A percentile compares a stretch with the other conserved stretches of the same genome.
Conservation (phyloP, 1,140 invertebrate genomes). For the Cyclargus thomasi region DNA sequence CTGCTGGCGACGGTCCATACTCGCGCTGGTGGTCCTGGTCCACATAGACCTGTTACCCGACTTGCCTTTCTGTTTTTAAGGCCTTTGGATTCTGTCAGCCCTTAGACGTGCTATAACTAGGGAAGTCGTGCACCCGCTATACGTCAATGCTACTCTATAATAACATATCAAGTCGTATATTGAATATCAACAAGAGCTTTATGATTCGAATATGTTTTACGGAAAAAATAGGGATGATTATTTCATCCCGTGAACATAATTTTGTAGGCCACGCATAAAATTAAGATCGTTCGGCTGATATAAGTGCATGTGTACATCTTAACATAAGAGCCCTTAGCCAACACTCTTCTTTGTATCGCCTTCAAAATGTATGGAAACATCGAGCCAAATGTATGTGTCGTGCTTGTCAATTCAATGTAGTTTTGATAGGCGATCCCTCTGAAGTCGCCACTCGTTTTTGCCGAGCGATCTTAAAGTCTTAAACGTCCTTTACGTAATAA, state of each 20-base stretch:
- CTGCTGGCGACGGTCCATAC: constrained; percentile 54
- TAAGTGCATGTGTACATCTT: no score
- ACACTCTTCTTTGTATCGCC: no score
- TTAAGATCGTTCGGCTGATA: no score
- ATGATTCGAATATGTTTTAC: neutral
- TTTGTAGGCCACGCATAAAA: no score
- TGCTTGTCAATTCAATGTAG: no score
- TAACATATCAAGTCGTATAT: neutral
- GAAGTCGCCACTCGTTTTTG: no score
- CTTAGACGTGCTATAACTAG: neutral
- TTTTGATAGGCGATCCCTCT: no score
- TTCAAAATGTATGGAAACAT: no score
- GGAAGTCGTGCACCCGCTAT: neutral
- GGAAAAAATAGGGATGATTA: neutral
- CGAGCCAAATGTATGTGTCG: no score
- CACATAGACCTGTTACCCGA: constrained; percentile 53
- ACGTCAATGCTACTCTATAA: neutral
- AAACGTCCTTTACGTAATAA: no score
- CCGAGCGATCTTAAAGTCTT: no score
- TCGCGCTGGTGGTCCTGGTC: constrained; percentile 52
- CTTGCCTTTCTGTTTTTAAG: constrained; percentile 35
- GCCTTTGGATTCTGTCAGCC: neutral
- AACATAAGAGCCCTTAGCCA: no score
- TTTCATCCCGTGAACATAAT: neutral
- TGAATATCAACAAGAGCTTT: neutral